Evolutionary conservation across 2,888 invertebrate genomes (phyloP), one percentile per base, ranked within the genome.

Genomic region (Elysia crispata): DNA sequence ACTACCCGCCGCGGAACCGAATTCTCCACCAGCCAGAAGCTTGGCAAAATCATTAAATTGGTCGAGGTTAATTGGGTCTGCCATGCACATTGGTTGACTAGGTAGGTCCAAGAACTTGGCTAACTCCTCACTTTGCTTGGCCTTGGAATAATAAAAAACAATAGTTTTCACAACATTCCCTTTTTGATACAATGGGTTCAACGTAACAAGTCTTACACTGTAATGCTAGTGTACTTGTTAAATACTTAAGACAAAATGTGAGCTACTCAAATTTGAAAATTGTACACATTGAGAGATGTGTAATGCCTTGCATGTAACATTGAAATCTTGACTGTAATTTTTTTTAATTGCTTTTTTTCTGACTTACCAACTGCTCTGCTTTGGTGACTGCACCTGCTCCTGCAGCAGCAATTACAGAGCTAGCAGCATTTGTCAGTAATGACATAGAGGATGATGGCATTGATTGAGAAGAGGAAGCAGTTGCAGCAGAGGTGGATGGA

Each of bases 1-100:
- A 82, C 50, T 89, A 83, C 84, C 91, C 54, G 80, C 64, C n/a
- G 81, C 31, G 18, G 81, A 73, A 66, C 80, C 66, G 25, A 81
- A 75, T 28, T 84, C 82, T 33, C 66, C 75, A 62, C 64, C 73
- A 28, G 75, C 78, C 67, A 82, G 70, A 28, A 83, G 66, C 54
- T 84, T 84, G 54, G 84, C 79, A 74, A 79, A 30, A 30, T 79
- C 79, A 41, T 41, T 41, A 28, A 73, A 49, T 25, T 69, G 77
- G 20, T 78, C 78, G 5, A 73, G 31, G 25, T n/a, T 64, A 72
- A 72, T 72, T 23, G 78, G 73, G 25, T 79, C 74, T 62, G 67
- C 73, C 64, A 78, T 23, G n/a, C 73, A 31, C 64, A 78, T 60
- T 23, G 72, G 66, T 31, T 79, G 79, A 78, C 78, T 64, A 73